Evolutionary conservation across 2,888 invertebrate genomes (phyloP).

Genomic region (Watsonalla binaria): DNA sequence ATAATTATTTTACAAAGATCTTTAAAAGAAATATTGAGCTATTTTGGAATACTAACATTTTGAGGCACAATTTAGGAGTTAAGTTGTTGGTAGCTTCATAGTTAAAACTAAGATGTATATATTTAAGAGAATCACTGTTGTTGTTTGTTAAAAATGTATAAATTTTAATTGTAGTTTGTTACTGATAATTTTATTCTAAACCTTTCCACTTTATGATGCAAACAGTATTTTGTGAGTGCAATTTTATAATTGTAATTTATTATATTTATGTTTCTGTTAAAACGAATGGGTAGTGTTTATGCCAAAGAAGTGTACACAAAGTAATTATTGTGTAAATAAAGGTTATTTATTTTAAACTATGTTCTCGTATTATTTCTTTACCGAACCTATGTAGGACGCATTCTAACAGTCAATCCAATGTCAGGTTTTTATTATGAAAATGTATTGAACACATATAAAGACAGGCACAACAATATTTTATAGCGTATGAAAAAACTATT

Average conservation of each 20-base stretch:
- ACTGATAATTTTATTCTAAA: constrained; percentile 8
- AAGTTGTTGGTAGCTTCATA: constrained; percentile 34
- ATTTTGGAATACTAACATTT: neutral
- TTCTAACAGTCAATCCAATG: too few relatives aligned
- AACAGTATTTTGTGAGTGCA: constrained; percentile 71
- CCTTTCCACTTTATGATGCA: constrained; percentile 22
- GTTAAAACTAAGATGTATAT: constrained; percentile 45
- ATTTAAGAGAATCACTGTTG: constrained; percentile 35
- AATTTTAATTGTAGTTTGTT: constrained; percentile 33
- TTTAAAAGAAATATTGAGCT: neutral
- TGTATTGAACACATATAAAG: too few relatives aligned
- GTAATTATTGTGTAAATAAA: constrained; percentile 64
- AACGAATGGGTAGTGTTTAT: constrained; percentile 64
- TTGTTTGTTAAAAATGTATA: constrained; percentile 40
- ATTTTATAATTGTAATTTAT: constrained; percentile 40
- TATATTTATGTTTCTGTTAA: constrained; percentile 25
- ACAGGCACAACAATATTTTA: too few relatives aligned
- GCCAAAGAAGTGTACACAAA: constrained; percentile 72
- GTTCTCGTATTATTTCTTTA: constrained; percentile 21
- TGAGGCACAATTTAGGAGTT: constrained; percentile 32
- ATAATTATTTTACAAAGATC: too few relatives aligned
- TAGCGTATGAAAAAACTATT: too few relatives aligned
- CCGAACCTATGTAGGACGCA: too few relatives aligned
- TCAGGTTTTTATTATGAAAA: too few relatives aligned
- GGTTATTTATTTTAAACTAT: constrained; percentile 44